phyloP scores from a whole-genome alignment of 2,113 vertebrate species.

The Malurus cyaneus region DNA sequence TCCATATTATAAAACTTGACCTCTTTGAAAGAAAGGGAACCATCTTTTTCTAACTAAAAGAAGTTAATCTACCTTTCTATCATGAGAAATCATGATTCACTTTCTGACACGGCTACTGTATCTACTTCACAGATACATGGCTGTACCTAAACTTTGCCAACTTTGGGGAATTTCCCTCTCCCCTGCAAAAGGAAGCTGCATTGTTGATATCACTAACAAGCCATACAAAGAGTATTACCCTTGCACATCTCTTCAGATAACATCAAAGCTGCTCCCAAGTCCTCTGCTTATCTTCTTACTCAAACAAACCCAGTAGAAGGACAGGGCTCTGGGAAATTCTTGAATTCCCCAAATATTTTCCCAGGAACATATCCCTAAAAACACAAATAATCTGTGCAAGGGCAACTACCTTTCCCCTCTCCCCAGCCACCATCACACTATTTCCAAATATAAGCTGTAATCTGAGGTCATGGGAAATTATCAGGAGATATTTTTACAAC shows the following conservation, averaged over 20 bases:
- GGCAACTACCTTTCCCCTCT: background rate
- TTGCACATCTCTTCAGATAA: background rate
- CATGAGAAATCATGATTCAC: background rate
- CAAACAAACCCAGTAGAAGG: background rate
- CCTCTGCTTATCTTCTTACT: background rate
- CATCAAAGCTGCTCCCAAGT: background rate
- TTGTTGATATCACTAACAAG: background rate
- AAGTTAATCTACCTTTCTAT: background rate
- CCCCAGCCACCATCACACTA: background rate
- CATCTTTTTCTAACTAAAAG: background rate
- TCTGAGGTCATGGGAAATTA: constrained; percentile 25
- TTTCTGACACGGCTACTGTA: background rate
- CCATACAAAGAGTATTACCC: background rate
- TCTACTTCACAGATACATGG: background rate
- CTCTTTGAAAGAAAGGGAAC: background rate
- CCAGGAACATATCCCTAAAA: background rate
- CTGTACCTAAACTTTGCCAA: background rate
- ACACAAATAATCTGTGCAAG: background rate
- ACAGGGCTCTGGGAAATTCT: background rate
- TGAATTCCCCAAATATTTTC: constrained; percentile 12
- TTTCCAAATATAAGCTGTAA: background rate
- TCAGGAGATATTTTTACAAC: background rate
- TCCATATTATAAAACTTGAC: background rate
- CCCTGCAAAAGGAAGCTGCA: background rate
- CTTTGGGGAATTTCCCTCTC: background rate